These are phyloP conservation scores for Leptura quadrifasciata DNA, from an alignment of 2,888 invertebrate genomes.

Conservation along the genomic window DNA sequence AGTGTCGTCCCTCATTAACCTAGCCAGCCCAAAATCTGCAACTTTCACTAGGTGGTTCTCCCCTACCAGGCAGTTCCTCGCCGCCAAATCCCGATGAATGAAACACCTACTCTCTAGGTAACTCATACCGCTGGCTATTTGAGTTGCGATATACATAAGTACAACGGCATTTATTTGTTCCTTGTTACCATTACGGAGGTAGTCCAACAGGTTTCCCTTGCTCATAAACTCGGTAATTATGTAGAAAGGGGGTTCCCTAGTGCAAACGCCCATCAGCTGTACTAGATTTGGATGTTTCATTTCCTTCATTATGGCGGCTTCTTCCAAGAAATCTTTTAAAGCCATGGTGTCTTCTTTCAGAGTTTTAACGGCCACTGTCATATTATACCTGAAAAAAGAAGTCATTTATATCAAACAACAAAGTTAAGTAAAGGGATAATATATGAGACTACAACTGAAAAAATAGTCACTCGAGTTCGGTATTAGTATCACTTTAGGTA, in stretches of 20 bases:
- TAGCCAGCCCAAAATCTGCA: conserved; percentile 98
- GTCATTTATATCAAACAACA: neutral
- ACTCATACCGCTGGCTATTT: conserved; percentile 99
- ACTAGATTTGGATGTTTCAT: conserved; percentile 99
- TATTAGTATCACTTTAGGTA: no score
- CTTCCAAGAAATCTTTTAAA: conserved; percentile 98
- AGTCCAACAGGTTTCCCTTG: conserved; percentile 97
- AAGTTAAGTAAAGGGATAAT: no score
- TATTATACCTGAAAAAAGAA: conserved; percentile 80
- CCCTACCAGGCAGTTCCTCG: conserved; percentile 98
- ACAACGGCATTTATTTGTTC: conserved; percentile 95
- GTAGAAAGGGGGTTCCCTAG: conserved; percentile 98
- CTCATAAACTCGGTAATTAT: conserved; percentile 99
- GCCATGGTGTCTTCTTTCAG: conserved; percentile 99
- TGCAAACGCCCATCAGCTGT: conserved; percentile 98
- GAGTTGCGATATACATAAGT: conserved; percentile 99
- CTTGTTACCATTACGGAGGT: conserved; percentile 90
- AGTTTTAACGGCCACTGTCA: conserved; percentile 99
- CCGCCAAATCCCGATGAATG: conserved; percentile 98
- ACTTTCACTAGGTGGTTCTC: conserved; percentile 99
- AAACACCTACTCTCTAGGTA: conserved; percentile 97
- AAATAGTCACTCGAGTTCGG: no score
- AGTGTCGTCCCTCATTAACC: conserved; percentile 98
- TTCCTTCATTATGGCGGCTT: conserved; percentile 99
- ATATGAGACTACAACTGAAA: no score